These are phyloP conservation scores for Semnornis frantzii DNA, from an alignment of 2,113 vertebrate genomes.

Conservation along the genomic window DNA sequence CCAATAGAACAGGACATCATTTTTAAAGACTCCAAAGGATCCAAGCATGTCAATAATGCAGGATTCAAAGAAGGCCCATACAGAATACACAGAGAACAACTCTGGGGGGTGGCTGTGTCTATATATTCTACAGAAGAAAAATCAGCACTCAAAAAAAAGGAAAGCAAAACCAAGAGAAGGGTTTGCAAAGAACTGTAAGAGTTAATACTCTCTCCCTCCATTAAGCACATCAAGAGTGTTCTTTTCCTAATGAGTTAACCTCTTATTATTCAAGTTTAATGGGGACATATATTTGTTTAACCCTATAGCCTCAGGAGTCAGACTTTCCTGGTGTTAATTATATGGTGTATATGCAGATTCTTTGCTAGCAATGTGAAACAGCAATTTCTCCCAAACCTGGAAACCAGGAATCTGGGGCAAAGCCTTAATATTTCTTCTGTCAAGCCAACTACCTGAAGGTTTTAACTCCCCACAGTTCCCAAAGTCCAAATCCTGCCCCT, in stretches of 20 bases:
- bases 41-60: not conserved
- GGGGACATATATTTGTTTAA: constrained; percentile 60
- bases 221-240: constrained; percentile 37
- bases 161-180: not conserved
- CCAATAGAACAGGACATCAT: not conserved
- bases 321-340: constrained; percentile 63
- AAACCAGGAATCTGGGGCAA: not conserved
- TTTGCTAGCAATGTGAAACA: not conserved
- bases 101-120: too few species aligned
- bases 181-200: not conserved
- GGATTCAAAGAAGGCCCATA: not conserved
- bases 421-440: too few species aligned
- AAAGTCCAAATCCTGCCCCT: not conserved
- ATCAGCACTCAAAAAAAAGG: not conserved
- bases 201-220: constrained; percentile 35
- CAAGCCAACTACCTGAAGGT: too few species aligned
- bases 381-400: not conserved
- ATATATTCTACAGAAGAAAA: not conserved
- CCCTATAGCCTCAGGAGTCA: constrained; percentile 59
- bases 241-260: constrained; percentile 65
- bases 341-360: not conserved
- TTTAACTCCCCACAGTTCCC: not conserved
- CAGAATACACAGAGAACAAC: not conserved
- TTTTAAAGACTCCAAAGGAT: constrained; percentile 13
- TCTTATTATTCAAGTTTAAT: constrained; percentile 69